Conservation (phyloP, 2,888 invertebrate species). For the Branchellion lobata region DNA sequence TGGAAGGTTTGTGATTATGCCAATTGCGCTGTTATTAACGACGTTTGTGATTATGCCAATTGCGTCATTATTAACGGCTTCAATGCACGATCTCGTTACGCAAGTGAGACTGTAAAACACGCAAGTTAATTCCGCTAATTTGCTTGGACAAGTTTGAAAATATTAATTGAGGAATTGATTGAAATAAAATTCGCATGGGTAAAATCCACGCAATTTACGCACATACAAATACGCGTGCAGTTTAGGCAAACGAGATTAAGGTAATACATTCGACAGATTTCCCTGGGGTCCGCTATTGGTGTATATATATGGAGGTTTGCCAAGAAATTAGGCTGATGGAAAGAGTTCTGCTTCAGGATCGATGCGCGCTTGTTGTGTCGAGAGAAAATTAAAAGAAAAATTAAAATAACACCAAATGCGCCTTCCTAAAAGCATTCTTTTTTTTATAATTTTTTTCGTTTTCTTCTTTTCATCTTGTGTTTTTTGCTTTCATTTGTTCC, state of each 20-base stretch:
- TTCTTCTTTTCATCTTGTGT: too few relatives aligned
- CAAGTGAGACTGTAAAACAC: background rate
- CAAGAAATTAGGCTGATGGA: constrained; percentile 43
- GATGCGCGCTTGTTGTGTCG: constrained; percentile 18
- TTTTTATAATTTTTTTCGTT: too few relatives aligned
- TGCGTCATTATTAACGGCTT: constrained; percentile 18
- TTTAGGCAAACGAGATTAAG: constrained; percentile 38
- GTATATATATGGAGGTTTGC: constrained; percentile 24
- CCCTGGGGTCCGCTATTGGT: constrained; percentile 40
- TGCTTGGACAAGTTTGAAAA: constrained; percentile 3
- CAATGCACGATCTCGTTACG: constrained; percentile 7
- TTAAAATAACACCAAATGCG: background rate
- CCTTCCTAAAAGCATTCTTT: background rate
- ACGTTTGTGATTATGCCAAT: constrained; percentile 18
- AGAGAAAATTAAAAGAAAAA: constrained; percentile 15
- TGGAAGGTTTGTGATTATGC: background rate
- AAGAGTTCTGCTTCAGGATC: constrained; percentile 22
- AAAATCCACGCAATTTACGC: constrained; percentile 19
- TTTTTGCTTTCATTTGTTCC: too few relatives aligned
- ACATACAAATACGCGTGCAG: constrained; percentile 19
- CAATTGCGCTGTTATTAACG: constrained; percentile 19
- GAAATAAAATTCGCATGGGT: constrained; percentile 14
- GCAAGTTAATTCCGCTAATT: constrained; percentile 22
- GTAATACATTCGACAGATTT: constrained; percentile 42
- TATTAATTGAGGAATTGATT: background rate